These are phyloP conservation scores for Typhlichthys eigenmanni DNA, from an alignment of 2,797 vertebrate genomes.

Conservation along the genomic window DNA sequence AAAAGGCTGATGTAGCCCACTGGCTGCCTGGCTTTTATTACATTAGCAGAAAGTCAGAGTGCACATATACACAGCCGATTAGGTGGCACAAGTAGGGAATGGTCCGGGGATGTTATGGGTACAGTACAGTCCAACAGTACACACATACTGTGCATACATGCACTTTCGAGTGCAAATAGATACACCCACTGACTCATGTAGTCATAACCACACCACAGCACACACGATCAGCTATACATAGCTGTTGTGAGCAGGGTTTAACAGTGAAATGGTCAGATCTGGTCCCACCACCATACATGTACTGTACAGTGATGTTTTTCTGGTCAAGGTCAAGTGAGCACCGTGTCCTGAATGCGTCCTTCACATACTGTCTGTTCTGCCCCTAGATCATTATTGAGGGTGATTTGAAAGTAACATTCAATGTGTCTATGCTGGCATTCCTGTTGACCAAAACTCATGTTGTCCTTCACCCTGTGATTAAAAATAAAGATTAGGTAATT, in stretches of 20 bases:
- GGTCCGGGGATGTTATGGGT: constrained; percentile 17
- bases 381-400: constrained; percentile 20
- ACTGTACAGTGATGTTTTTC: constrained; percentile 18
- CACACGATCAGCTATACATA: background rate
- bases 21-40: constrained; percentile 67
- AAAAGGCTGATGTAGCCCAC: constrained; percentile 65
- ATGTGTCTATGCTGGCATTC: background rate
- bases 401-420: background rate
- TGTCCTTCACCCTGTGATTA: constrained; percentile 9
- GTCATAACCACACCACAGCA: constrained; percentile 23
- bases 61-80: constrained; percentile 52
- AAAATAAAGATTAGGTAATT: background rate
- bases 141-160: constrained; percentile 3
- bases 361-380: constrained; percentile 19
- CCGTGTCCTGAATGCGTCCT: constrained; percentile 25
- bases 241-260: no score
- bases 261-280: background rate
- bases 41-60: constrained; percentile 65
- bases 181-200: constrained; percentile 30
- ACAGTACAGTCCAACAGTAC: constrained; percentile 5
- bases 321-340: constrained; percentile 10
- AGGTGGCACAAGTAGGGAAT: constrained; percentile 35
- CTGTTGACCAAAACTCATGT: constrained; percentile 15
- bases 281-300: constrained; percentile 28
- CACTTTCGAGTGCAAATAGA: constrained; percentile 3